These are phyloP conservation scores for Diglossa cyanea DNA, from an alignment of 2,797 vertebrate species.

Conservation along the genomic window DNA sequence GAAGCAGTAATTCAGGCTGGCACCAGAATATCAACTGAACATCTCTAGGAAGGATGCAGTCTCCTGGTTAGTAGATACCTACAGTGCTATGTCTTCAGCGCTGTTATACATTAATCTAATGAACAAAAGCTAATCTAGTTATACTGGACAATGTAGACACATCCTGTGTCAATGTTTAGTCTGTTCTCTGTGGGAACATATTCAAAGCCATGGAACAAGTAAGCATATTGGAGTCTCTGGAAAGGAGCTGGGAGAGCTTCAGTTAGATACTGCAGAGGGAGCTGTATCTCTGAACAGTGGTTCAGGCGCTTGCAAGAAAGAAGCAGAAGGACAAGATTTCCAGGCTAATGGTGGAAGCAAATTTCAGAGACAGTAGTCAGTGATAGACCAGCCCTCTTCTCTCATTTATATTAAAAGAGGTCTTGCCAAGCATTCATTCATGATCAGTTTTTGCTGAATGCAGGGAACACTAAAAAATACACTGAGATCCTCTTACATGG, in stretches of 20 bases:
- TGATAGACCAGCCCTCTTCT: not conserved
- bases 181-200: not conserved
- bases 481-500: not conserved
- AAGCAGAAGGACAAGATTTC: not conserved
- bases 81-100: not conserved
- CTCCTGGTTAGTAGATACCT: not conserved
- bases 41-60: not conserved
- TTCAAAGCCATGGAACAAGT: not conserved
- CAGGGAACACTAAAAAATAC: not conserved
- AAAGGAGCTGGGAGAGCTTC: not conserved
- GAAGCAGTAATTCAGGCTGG: not conserved
- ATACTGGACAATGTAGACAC: too few relatives aligned
- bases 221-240: not conserved
- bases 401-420: not conserved
- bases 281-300: fast-evolving
- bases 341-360: not conserved
- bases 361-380: not conserved
- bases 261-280: not conserved
- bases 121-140: not conserved
- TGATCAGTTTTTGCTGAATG: not conserved
- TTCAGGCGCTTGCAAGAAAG: not conserved
- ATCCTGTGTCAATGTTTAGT: not conserved
- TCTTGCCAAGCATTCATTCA: not conserved
- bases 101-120: not conserved
- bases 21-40: not conserved